Conservation (phyloP, 2,888 invertebrate species). For the Drosophila hamatofila region DNA sequence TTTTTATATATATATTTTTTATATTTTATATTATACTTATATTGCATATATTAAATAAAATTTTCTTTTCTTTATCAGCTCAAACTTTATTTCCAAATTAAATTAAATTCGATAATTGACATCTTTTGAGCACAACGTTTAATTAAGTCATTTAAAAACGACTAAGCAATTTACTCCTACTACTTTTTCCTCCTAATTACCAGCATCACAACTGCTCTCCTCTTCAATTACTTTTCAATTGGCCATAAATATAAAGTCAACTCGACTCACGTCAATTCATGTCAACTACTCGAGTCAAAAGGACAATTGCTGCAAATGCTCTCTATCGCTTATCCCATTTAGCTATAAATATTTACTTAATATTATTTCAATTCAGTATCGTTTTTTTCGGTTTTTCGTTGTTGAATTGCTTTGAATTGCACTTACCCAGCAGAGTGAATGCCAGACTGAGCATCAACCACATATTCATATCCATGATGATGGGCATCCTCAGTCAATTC, state of each 20-base stretch:
- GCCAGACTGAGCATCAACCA: conserved; percentile 39
- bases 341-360: not conserved
- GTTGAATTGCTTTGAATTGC: conserved; percentile 16
- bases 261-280: not conserved
- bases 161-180: not conserved
- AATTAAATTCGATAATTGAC: not conserved
- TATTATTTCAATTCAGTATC: not conserved
- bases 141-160: too few species aligned
- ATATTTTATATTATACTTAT: not conserved
- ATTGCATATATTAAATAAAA: not conserved
- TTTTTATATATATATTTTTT: too few species aligned
- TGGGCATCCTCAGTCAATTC: conserved; percentile 27
- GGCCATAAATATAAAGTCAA: conserved; percentile 11
- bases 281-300: conserved; percentile 1
- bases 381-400: not conserved
- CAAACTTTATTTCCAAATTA: not conserved
- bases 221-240: conserved; percentile 13
- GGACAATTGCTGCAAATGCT: conserved; percentile 14
- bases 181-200: not conserved
- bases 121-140: too few species aligned
- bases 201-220: not conserved
- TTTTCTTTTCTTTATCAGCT: not conserved
- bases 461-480: conserved; percentile 45
- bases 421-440: conserved; percentile 58
- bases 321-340: conserved; percentile 5